phyloP scores from a whole-genome alignment of 2,888 invertebrate species.

The Pseudanteris insignis region DNA sequence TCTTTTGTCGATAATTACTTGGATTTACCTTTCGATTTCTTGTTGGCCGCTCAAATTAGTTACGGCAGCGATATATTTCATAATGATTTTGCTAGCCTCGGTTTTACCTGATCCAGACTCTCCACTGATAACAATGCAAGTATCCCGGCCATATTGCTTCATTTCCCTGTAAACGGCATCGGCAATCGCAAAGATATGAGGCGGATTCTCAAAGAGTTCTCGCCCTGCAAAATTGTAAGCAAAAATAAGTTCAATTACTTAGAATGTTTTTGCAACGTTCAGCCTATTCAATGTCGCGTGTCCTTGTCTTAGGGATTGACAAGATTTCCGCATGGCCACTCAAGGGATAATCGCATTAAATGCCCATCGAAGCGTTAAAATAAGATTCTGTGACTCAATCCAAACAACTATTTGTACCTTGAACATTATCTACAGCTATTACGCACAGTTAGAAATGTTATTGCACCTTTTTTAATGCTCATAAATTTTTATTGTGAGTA shows the following conservation, averaged over 20 bases:
- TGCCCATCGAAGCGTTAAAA: slow-evolving; percentile 28
- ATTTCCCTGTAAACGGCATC: slow-evolving; percentile 95
- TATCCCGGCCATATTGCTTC: slow-evolving; percentile 89
- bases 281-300: slow-evolving; percentile 4
- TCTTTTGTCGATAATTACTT: slow-evolving; percentile 8
- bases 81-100: slow-evolving; percentile 98
- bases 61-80: slow-evolving; percentile 98
- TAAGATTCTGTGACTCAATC: slow-evolving; percentile 27
- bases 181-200: slow-evolving; percentile 97
- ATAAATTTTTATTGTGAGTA: slow-evolving; percentile 11
- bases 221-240: slow-evolving; percentile 75
- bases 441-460: no score
- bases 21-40: slow-evolving; percentile 88
- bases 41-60: slow-evolving; percentile 91
- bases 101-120: slow-evolving; percentile 99
- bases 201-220: slow-evolving; percentile 95
- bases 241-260: background rate
- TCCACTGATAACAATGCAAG: slow-evolving; percentile 97
- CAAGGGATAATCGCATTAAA: slow-evolving; percentile 30
- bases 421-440: no score
- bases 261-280: no score
- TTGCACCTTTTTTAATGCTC: slow-evolving; percentile 14
- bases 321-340: slow-evolving; percentile 33
- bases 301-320: slow-evolving; percentile 22
- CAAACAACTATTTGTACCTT: slow-evolving; percentile 17